These are phyloP conservation scores for Rhagonycha fulva DNA, from an alignment of 2,888 invertebrate genomes.

Conservation along the genomic window DNA sequence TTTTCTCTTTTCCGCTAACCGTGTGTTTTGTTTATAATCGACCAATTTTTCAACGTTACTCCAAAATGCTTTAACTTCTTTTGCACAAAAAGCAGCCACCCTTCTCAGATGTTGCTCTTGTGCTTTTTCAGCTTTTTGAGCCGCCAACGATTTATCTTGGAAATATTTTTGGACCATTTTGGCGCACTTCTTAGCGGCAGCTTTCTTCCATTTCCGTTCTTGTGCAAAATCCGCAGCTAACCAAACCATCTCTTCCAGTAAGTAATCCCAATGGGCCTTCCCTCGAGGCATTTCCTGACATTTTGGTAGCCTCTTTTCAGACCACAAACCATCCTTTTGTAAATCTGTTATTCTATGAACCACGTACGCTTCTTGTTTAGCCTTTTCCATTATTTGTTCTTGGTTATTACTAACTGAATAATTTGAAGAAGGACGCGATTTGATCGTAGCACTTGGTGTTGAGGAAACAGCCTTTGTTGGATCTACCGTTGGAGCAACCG, in stretches of 20 bases:
- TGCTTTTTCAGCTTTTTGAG: constrained; percentile 89
- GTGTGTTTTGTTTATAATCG: constrained; percentile 90
- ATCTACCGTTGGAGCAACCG: constrained; percentile 18
- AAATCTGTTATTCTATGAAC: constrained; percentile 90
- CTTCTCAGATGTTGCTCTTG: constrained; percentile 84
- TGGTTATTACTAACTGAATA: constrained; percentile 55
- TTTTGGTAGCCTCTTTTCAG: constrained; percentile 88
- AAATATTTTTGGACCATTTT: constrained; percentile 90
- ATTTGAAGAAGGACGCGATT: constrained; percentile 29
- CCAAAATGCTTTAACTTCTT: constrained; percentile 95
- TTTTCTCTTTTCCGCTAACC: constrained; percentile 92
- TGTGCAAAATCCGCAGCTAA: constrained; percentile 96
- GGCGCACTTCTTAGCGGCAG: constrained; percentile 91
- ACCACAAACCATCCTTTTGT: constrained; percentile 93
- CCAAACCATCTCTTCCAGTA: constrained; percentile 99
- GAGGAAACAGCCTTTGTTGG: constrained; percentile 7
- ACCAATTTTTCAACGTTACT: constrained; percentile 94
- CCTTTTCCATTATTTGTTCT: constrained; percentile 83
- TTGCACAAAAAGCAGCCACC: constrained; percentile 89
- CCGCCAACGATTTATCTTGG: constrained; percentile 87
- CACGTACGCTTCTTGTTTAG: constrained; percentile 92
- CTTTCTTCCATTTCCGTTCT: constrained; percentile 97
- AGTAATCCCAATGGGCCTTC: constrained; percentile 98
- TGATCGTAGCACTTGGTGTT: constrained; percentile 18
- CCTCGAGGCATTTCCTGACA: constrained; percentile 86